phyloP scores from a whole-genome alignment of 1,140 invertebrate species.

The Drosophila seguyi region DNA sequence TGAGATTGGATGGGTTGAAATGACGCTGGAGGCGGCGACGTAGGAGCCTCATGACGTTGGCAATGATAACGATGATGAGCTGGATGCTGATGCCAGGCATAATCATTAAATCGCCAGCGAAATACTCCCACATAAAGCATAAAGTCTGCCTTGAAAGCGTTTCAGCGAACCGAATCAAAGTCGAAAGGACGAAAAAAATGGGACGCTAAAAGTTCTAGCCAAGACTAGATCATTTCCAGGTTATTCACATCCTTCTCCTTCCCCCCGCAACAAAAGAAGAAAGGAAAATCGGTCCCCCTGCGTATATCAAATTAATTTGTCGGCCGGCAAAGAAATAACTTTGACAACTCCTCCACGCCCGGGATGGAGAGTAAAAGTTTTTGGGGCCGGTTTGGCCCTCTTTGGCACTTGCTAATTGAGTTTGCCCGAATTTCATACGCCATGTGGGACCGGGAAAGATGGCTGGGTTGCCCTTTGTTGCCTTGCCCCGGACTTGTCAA shows the following conservation, averaged over 20 bases:
- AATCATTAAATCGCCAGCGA: constrained; percentile 53
- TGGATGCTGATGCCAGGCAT: constrained; percentile 6
- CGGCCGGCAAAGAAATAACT: constrained; percentile 44
- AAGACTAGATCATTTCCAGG: constrained; percentile 27
- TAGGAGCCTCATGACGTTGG: constrained; percentile 7
- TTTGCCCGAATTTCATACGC: constrained; percentile 41
- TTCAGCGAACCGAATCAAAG: constrained; percentile 18
- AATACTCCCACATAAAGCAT: constrained; percentile 26
- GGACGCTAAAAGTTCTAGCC: constrained; percentile 6
- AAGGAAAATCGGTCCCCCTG: not conserved
- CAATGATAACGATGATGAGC: constrained; percentile 34
- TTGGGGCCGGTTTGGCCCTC: constrained; percentile 2
- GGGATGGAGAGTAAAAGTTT: constrained; percentile 24
- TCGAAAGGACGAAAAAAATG: not conserved
- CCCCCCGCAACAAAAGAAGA: not conserved
- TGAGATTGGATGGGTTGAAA: constrained; percentile 32
- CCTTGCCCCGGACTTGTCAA: constrained; percentile 33
- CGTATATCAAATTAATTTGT: constrained; percentile 57
- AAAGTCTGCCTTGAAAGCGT: constrained; percentile 33
- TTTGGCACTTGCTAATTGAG: constrained; percentile 56
- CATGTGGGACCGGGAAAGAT: constrained; percentile 41
- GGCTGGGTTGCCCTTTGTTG: constrained; percentile 11
- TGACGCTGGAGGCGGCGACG: constrained; percentile 5
- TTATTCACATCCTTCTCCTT: constrained; percentile 18
- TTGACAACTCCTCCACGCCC: constrained; percentile 37